These are phyloP conservation scores for Toxotes lorentzi DNA, from an alignment of 2,797 vertebrate genomes.

Conservation along the genomic window DNA sequence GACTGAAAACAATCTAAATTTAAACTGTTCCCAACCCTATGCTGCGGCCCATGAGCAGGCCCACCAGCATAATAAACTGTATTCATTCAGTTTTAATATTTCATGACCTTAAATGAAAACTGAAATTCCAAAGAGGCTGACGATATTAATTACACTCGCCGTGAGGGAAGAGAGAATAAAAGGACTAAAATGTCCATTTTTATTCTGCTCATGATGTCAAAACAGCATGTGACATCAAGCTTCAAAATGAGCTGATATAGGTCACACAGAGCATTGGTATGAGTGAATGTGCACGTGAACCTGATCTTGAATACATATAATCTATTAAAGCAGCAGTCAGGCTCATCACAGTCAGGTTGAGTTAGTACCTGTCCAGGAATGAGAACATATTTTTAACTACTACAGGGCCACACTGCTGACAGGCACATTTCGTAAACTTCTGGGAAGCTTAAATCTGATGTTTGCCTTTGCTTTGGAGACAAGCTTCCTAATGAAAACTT, in stretches of 20 bases:
- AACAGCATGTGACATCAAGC: slow-evolving; percentile 37
- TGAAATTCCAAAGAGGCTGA: slow-evolving; percentile 41
- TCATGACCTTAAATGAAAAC: slow-evolving; percentile 63
- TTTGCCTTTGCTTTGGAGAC: background rate
- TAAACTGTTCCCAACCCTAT: slow-evolving; percentile 18
- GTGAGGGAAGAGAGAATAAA: slow-evolving; percentile 14
- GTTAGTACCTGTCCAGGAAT: slow-evolving; percentile 23
- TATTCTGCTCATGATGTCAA: slow-evolving; percentile 46
- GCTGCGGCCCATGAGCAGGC: slow-evolving; percentile 9
- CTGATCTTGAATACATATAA: slow-evolving; percentile 54
- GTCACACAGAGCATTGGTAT: slow-evolving; percentile 46
- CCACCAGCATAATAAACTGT: slow-evolving; percentile 35
- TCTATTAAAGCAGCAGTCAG: slow-evolving; percentile 25
- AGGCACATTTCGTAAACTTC: slow-evolving; percentile 11
- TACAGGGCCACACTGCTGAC: slow-evolving; percentile 1
- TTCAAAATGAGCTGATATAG: slow-evolving; percentile 38
- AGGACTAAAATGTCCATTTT: slow-evolving; percentile 29
- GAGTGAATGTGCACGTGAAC: slow-evolving; percentile 35
- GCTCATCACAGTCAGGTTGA: slow-evolving; percentile 31
- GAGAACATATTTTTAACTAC: slow-evolving; percentile 31
- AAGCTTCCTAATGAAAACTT: background rate
- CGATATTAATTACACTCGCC: slow-evolving; percentile 46
- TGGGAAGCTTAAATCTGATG: slow-evolving; percentile 11
- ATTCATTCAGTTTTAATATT: slow-evolving; percentile 60
- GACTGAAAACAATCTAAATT: slow-evolving; percentile 34